Base-by-base conservation (phyloP, 2,797 vertebrate genomes). In the Euthynnus affinis region DNA sequence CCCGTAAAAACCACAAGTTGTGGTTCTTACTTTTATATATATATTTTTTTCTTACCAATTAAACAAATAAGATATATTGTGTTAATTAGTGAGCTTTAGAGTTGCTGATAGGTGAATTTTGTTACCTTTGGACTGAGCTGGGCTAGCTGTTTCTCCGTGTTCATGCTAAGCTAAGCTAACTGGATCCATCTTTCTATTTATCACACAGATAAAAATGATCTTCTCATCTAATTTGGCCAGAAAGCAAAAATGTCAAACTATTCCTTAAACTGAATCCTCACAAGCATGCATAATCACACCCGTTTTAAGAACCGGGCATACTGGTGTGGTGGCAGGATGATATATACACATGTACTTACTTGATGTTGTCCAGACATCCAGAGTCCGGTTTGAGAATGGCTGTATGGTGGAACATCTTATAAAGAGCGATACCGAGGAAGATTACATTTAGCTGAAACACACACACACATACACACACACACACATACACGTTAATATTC, bases 331-430 rank as follows among this genome's bases (percentile, higher is more conserved):
- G 57, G 51, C 49, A 71, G 64, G 13, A 37, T 32, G 58, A 69
- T 32, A 42, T 59, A 68, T 63, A 63, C 7, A 74, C 14, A 69
- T 64, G 74, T 73, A 95, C 98, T 98, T 97, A 99, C 98, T 99
- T 99, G 96, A 99, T 99, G 93, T 99, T 99, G 95, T 99, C 98
- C 92, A 99, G 96, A 93, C 98, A 99, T 87, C 98, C 98, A 7
- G 98, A 98, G 94, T 99, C 98, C 2, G 98, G 98, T 94, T 99
- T 99, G 92, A 99, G 95, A 92, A 99, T 99, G 84, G 98, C 98
- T 37, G 98, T 99, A 83, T 99, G 98, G 92, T 99, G 98, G 94
- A 99, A 99, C 98, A 99, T 99, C 96, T 99, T 99, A 94, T 99
- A 99, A 46, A 99, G 97, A 58, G 98, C 98, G 59, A 99, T 99